Percentiles rank a stretch among this genome's conserved stretches.
Evolutionary conservation across 2,888 invertebrate genomes (phyloP).

Genomic region (Pherbina coryleti): DNA sequence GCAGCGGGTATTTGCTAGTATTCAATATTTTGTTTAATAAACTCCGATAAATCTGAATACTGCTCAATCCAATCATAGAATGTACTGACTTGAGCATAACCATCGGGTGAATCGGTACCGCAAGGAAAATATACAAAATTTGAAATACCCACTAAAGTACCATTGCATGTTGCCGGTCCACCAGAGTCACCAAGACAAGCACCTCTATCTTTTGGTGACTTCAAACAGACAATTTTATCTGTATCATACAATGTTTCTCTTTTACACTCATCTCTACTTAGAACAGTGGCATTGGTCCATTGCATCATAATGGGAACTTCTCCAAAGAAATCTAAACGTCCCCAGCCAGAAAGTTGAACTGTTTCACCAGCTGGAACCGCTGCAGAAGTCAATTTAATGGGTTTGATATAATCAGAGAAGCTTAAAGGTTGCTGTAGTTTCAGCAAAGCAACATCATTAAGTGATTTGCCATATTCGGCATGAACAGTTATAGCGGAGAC

Average conservation of each 20-base stretch:
- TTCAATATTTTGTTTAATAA: background rate
- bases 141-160: constrained; percentile 59
- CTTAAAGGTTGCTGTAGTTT: background rate
- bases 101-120: constrained; percentile 60
- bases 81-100: constrained; percentile 59
- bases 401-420: background rate
- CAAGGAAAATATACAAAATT: constrained; percentile 57
- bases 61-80: constrained; percentile 58
- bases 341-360: constrained; percentile 8
- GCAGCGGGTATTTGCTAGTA: no score
- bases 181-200: constrained; percentile 64
- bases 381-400: background rate
- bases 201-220: constrained; percentile 54
- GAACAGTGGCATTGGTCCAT: constrained; percentile 50
- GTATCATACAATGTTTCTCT: constrained; percentile 49
- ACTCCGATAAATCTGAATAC: constrained; percentile 46
- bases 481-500: background rate
- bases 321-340: constrained; percentile 47
- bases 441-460: constrained; percentile 15
- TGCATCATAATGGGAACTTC: constrained; percentile 57
- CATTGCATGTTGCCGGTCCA: constrained; percentile 59
- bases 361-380: background rate
- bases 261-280: constrained; percentile 45
- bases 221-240: constrained; percentile 57
- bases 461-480: background rate